Base-by-base conservation (phyloP, 1,140 invertebrate genomes). In the Linepithema humile region DNA sequence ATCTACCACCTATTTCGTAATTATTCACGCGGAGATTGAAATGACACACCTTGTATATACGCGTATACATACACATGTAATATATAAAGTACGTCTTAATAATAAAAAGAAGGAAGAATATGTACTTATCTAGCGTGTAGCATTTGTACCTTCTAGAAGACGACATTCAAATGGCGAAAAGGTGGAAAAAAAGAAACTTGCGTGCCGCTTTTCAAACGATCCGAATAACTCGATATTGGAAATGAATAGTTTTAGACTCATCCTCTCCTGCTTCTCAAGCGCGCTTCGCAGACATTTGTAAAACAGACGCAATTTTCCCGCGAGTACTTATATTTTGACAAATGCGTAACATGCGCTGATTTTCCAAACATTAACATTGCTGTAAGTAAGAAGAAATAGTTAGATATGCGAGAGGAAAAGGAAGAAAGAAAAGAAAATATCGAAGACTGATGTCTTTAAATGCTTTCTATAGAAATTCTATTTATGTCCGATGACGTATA, bases 111-210 rank as follows among this genome's bases (percentile, higher is more conserved):
- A 73, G 80, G 74, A 80, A 57, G 69, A 85, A n/a, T n/a, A n/a
- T n/a, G 73, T 90, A 88, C 89, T 87, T 87, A 86, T 82, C 29
- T 89, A 90, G 80, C 74, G 69, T 59, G 48, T 89, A 90, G 69
- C 48, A 59, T 86, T 90, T 90, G 48, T 87, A 91, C 74, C 83
- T 87, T 77, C 60, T 73, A 90, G 65, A 55, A 10, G n/a, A 80
- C 15, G 7, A 40, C 20, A 80, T 55, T 29, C 55, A 69, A 78
- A 17, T 69, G 60, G 69, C 40, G 70, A 67, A 72, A 78, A n/a
- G 55, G 3, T 26, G 55, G 83, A 48, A 45, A 12, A 53, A 9
- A 12, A 15, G 15, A 69, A 65, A 26, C 23, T 35, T 35, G 15
- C 40, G 15, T 48, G 15, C 20, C 38, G 73, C 23, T 75, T 77